These are phyloP conservation scores for Aricia artaxerxes DNA, from an alignment of 2,888 invertebrate genomes.

Conservation along the genomic window DNA sequence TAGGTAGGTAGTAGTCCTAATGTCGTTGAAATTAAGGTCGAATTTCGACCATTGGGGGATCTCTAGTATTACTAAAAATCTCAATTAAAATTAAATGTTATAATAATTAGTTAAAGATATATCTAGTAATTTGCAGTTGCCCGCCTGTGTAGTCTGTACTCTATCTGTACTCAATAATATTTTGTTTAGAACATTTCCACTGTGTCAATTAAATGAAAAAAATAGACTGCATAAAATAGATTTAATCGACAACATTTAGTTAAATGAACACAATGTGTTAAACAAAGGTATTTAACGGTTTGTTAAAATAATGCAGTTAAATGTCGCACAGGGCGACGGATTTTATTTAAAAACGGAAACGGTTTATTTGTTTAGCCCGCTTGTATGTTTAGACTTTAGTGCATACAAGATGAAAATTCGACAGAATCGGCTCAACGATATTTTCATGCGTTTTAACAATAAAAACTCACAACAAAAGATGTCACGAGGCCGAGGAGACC, in stretches of 20 bases:
- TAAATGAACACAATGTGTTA: neutral
- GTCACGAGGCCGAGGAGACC: too few species aligned
- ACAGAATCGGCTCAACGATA: neutral
- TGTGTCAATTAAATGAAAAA: neutral
- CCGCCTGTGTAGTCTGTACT: too few species aligned
- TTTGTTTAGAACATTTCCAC: too few species aligned
- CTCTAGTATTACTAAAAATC: too few species aligned
- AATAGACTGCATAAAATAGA: neutral
- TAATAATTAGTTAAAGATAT: too few species aligned
- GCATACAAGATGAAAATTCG: neutral
- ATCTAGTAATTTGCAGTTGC: too few species aligned
- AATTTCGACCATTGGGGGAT: too few species aligned
- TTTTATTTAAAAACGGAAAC: slow-evolving; percentile 17
- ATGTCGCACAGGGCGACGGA: neutral
- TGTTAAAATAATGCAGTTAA: slow-evolving; percentile 14
- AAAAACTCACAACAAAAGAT: neutral
- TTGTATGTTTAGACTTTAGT: neutral
- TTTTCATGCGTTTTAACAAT: neutral
- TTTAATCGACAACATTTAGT: neutral
- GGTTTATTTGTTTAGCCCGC: neutral
- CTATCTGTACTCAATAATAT: too few species aligned
- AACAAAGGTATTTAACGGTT: neutral
- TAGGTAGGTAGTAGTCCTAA: too few species aligned
- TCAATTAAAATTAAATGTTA: too few species aligned
- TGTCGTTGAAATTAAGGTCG: too few species aligned